These are phyloP conservation scores for Calypte anna DNA, from an alignment of 2,113 vertebrate species.

Conservation along the genomic window DNA sequence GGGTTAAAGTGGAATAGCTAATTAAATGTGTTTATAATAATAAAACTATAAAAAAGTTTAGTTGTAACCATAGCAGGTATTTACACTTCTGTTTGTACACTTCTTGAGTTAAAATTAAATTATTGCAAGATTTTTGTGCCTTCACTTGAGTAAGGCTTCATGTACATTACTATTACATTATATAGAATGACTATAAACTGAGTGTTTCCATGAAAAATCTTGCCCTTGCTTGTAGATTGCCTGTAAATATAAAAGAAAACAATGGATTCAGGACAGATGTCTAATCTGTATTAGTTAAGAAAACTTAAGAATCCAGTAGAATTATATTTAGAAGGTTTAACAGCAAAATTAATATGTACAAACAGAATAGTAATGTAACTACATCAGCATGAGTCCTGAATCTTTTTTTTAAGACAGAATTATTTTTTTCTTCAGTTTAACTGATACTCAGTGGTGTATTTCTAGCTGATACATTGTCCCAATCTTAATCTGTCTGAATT, in stretches of 20 bases:
- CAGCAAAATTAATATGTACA: slow-evolving; percentile 31
- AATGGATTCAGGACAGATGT: background rate
- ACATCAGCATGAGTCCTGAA: slow-evolving; percentile 21
- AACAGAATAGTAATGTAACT: slow-evolving; percentile 54
- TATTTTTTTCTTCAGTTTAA: background rate
- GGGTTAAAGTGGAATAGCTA: slow-evolving; percentile 67
- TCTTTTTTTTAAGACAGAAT: background rate
- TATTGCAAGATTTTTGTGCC: slow-evolving; percentile 50
- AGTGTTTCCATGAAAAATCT: slow-evolving; percentile 55
- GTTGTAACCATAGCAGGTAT: slow-evolving; percentile 70
- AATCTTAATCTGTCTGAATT: slow-evolving; percentile 56
- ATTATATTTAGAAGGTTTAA: background rate
- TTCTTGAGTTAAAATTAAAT: slow-evolving; percentile 49
- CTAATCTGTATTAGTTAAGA: background rate
- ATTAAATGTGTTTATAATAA: slow-evolving; percentile 62
- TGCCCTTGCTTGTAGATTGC: slow-evolving; percentile 41
- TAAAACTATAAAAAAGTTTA: slow-evolving; percentile 45
- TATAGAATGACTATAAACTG: background rate
- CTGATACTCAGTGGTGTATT: slow-evolving; percentile 15
- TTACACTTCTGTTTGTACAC: slow-evolving; percentile 79
- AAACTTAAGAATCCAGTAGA: background rate
- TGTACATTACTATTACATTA: slow-evolving; percentile 3
- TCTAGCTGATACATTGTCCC: slow-evolving; percentile 56
- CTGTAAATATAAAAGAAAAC: background rate
- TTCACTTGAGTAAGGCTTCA: slow-evolving; percentile 38